phyloP scores from a whole-genome alignment of 2,888 invertebrate species.

The Steinernema scapterisci region DNA sequence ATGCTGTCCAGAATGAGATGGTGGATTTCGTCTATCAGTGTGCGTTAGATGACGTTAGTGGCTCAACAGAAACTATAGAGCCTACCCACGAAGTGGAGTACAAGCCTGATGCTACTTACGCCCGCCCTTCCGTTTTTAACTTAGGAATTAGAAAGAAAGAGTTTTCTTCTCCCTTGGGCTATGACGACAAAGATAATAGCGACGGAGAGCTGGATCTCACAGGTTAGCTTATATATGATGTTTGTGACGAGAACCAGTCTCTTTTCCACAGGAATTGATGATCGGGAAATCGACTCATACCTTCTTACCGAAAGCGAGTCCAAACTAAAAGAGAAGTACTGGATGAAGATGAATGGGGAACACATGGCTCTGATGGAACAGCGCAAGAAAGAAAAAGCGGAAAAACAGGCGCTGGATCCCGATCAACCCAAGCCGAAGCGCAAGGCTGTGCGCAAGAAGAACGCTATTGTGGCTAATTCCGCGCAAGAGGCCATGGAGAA shows the following conservation, averaged over 20 bases:
- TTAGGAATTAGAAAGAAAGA: constrained; percentile 50
- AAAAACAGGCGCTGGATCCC: constrained; percentile 69
- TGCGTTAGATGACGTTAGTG: constrained; percentile 40
- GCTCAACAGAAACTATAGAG: constrained; percentile 36
- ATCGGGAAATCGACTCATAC: constrained; percentile 80
- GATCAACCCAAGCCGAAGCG: constrained; percentile 65
- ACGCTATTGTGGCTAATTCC: constrained; percentile 67
- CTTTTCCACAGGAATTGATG: constrained; percentile 80
- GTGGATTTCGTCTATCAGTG: constrained; percentile 53
- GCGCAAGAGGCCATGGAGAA: constrained; percentile 90
- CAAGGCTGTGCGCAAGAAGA: constrained; percentile 40
- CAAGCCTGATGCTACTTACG: background rate
- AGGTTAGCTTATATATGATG: constrained; percentile 36
- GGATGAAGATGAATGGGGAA: constrained; percentile 85
- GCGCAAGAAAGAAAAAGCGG: constrained; percentile 79
- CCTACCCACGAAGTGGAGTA: too few relatives aligned
- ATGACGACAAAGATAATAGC: constrained; percentile 31
- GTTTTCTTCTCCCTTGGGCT: background rate
- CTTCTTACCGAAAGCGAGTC: constrained; percentile 74
- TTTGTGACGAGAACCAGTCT: background rate
- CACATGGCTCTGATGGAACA: constrained; percentile 82
- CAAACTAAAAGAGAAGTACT: constrained; percentile 80
- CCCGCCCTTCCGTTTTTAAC: constrained; percentile 57
- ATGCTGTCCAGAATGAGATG: constrained; percentile 48
- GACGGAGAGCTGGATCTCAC: constrained; percentile 44